Evolutionary conservation across 2,113 vertebrate species (phyloP), one percentile per base, ranked within the genome.

Genomic region (Steatornis caripensis): DNA sequence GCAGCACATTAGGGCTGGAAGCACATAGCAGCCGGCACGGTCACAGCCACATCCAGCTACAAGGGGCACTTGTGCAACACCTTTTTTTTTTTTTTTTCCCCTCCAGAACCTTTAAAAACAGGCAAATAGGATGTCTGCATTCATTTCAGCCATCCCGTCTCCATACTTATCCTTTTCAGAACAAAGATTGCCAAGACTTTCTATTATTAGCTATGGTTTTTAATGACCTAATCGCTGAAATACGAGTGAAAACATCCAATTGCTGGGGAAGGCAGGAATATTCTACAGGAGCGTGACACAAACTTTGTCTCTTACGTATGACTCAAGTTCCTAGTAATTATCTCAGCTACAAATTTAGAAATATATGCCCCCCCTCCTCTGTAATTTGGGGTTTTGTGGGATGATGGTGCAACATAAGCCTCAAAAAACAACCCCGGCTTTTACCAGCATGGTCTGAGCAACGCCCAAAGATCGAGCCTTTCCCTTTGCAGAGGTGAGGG

Each of bases 321-420:
- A 95, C 93, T 95, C 93, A 92, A 81, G n/a, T 86, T 92, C 78
- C 46, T 58, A 62, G 72, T 23, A 78, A 95, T 89, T 84, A 86
- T 46, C 54, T 84, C 89, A 20, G 58, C 54, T 81, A 84, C 64
- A 36, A 62, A 90, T 90, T 74, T 84, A 87, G 80, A 92, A 93
- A 74, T 58, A 8, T 2, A 84, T 49, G 37, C 5, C 70, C 1
- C 1, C 12, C 15, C 22, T 9, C 9, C 22, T 21, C 74, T 22
- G 41, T 70, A 72, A 96, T 91, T 62, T 80, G 79, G 49, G 72
- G 55, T 9, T 95, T 85, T 74, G 78, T 69, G 68, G 94, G 54
- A 58, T 29, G 19, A 27, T 36, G 54, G 46, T 43, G 85, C 89
- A 95, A 89, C 43, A 11, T 1, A 46, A 90, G 45, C 71, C 41